phyloP scores from a whole-genome alignment of 1,140 invertebrate genomes.

The Drosophila littoralis region DNA sequence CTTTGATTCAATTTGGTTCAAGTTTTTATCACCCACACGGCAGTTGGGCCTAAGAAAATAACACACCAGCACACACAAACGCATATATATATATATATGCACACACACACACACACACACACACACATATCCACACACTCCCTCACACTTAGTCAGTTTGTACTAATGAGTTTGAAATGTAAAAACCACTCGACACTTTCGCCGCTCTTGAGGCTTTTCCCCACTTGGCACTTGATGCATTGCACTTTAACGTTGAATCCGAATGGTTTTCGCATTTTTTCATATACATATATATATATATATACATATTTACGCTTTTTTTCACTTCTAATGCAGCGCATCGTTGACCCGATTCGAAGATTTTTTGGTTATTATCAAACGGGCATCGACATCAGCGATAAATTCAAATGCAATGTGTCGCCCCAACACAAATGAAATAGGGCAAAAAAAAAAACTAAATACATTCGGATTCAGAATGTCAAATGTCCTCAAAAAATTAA shows the following conservation, averaged over 20 bases:
- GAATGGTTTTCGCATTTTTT: constrained; percentile 55
- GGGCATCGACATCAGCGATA: constrained; percentile 32
- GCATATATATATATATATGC: too few species aligned
- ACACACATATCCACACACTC: background rate
- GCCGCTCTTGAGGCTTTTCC: constrained; percentile 28
- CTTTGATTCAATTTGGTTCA: constrained; percentile 69
- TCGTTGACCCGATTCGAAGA: constrained; percentile 63
- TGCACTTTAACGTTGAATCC: constrained; percentile 61
- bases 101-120: constrained; percentile 3
- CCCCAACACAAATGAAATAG: background rate
- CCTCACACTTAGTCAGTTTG: constrained; percentile 18
- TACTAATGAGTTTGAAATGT: constrained; percentile 80
- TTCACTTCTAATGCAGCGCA: constrained; percentile 57
- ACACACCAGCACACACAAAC: constrained; percentile 8
- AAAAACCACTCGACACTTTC: constrained; percentile 45
- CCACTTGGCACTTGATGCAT: constrained; percentile 54
- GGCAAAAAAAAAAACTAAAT: background rate
- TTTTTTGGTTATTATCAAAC: constrained; percentile 42
- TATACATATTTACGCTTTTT: constrained; percentile 32
- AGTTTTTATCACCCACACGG: constrained; percentile 47
- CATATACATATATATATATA: too few species aligned
- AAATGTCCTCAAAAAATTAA: background rate
- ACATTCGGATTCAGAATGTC: background rate
- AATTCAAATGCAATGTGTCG: constrained; percentile 9
- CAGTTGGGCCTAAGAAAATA: constrained; percentile 45